Base-by-base conservation (phyloP, 2,113 vertebrate genomes). In the Formicarius rufipectus region DNA sequence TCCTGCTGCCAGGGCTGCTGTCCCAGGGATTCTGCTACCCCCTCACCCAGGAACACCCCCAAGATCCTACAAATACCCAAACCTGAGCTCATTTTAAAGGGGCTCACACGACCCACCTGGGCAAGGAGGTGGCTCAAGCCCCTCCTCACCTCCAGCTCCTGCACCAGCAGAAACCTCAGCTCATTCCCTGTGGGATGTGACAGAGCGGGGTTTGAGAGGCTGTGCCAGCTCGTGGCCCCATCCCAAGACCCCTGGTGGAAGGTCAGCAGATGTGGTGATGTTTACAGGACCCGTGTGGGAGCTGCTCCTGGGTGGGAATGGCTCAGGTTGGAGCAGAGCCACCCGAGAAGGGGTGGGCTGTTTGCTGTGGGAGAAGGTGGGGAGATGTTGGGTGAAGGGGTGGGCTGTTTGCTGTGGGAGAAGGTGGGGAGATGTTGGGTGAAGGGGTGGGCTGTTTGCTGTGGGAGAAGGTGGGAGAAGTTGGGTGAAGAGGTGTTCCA, bases 231-330 rank as follows among this genome's bases (percentile, higher is more conserved):
- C 60, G 19, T 1, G 67, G 91, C 84, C 80, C 66, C 91, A 21
- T 20, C 44, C 14, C 0, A 21, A 40, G 53, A 77, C 42, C 16
- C 69, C 74, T 52, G 2, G 69, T 68, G 83, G 83, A 84, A 90
- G 93, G 90, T 90, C 92, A 94, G 92, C 87, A 96, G 87, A 93
- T 83, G 84, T 91, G 93, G 33, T 60, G 71, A 52, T 79, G 52
- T 78, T 83, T 69, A 33, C 72, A 89, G 80, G 72, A 75, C 75
- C 71, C 60, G 75, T 79, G 80, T 74, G 93, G 80, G 47, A 86
- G 58, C 76, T 75, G 87, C 90, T 91, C 53, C 76, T 75, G 90
- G 80, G 84, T 95, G 93, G 93, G 84, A 93, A 85, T 10, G 3
- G 2, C 3, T 0, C 84, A 90, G n/a, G n/a, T n/a, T n/a, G n/a